Percentiles rank a stretch among this genome's conserved stretches.
phyloP scores from a whole-genome alignment of 2,888 invertebrate species.

The Gymnosoma rotundatum region DNA sequence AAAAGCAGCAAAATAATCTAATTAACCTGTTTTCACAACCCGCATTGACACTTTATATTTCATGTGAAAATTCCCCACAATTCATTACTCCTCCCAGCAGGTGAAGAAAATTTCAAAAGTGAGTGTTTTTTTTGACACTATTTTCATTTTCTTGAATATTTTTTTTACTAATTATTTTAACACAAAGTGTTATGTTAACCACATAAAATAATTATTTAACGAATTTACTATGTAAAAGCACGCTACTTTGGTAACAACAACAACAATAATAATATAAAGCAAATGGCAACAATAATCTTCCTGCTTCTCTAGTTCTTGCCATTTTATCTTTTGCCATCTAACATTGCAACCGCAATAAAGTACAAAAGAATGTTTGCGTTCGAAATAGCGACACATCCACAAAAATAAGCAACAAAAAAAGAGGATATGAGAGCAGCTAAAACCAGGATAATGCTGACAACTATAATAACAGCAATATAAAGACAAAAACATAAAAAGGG shows the following conservation, averaged over 20 bases:
- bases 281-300: not conserved
- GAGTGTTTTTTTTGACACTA: constrained; percentile 21
- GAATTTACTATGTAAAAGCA: constrained; percentile 55
- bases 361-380: constrained; percentile 31
- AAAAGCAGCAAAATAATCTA: constrained; percentile 24
- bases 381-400: constrained; percentile 8
- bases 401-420: constrained; percentile 4
- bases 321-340: constrained; percentile 7
- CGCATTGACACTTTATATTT: constrained; percentile 15
- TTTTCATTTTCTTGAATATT: constrained; percentile 34
- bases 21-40: constrained; percentile 20
- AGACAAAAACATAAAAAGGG: constrained; percentile 27
- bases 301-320: not conserved
- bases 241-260: constrained; percentile 41
- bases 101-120: not conserved
- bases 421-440: constrained; percentile 35
- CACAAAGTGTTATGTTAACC: constrained; percentile 51
- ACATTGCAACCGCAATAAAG: constrained; percentile 44
- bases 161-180: constrained; percentile 61
- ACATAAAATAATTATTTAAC: constrained; percentile 65
- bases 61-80: not conserved
- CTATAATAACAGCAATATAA: constrained; percentile 29
- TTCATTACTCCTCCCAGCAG: not conserved
- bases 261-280: not conserved
- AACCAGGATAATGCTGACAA: constrained; percentile 57